Base-by-base conservation (phyloP, 2,888 invertebrate species). In the Ctena decussata region DNA sequence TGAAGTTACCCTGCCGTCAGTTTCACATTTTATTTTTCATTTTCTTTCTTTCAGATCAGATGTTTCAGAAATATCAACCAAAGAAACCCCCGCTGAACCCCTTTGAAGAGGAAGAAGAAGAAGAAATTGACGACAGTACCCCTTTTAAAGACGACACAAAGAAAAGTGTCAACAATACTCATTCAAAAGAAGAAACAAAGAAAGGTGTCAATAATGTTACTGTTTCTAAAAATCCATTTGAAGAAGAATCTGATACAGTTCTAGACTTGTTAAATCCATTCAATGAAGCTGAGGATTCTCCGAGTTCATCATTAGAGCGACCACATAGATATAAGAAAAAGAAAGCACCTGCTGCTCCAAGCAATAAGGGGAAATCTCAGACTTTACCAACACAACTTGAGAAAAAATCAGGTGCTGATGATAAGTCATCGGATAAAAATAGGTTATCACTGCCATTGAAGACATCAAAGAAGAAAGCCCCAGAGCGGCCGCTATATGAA, bases 401-500 rank as follows among this genome's bases (percentile, higher is more conserved):
- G 46, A 72, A 30, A 18, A 35, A 27, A 15, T 35, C 53, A 2
- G 35, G 24, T 1, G 37, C 21, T 27, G 71, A 41, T 11, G 49
- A 73, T 18, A 44, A 46, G 12, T 44, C 41, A 21, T 18, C 73
- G 6, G 49, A 6, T 11, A 65, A 35, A 65, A 35, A 65, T 65
- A 65, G 65, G 35, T 65, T 65, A 24, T 72, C 72, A 24, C 72
- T 72, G 41, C 44, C 41, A 39, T 27, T 86, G 2, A 87, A 85
- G 60, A 77, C 86, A 24, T 86, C 86, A 15, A 85, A 85, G 60
- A 90, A 90, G 72, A 90, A 89, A 35, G 82, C 87, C 0, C 82
- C 87, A 1, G 82, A 85, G 27, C 84, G 93, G 73, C 94, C 95
- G 0, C 85, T 93, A 15, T 94, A 94, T 86, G 88, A 93, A 75